phyloP scores from a whole-genome alignment of 2,888 invertebrate species.

The Clistopyga incitator region DNA sequence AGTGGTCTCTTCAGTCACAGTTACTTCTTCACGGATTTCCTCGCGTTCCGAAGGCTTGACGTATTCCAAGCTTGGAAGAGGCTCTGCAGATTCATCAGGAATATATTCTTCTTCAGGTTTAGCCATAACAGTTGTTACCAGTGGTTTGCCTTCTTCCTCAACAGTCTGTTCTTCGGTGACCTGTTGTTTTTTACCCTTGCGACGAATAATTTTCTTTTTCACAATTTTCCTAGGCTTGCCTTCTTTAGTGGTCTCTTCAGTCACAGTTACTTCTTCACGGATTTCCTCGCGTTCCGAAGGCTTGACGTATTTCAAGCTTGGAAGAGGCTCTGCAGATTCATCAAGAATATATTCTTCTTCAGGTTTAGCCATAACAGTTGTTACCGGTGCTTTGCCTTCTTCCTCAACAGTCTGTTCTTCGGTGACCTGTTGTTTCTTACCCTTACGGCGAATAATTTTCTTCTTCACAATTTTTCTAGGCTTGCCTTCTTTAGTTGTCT shows the following conservation, averaged over 20 bases:
- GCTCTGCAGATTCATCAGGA: constrained; percentile 72
- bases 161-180: constrained; percentile 76
- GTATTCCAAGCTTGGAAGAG: constrained; percentile 65
- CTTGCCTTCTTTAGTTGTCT: constrained; percentile 77
- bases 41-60: constrained; percentile 74
- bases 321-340: constrained; percentile 82
- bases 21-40: constrained; percentile 81
- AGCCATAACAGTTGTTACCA: constrained; percentile 28
- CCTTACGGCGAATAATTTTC: constrained; percentile 77
- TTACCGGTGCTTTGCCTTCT: constrained; percentile 79
- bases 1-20: constrained; percentile 82
- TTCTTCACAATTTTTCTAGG: constrained; percentile 78
- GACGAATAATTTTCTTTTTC: constrained; percentile 67
- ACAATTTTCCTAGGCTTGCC: constrained; percentile 75
- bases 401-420: constrained; percentile 76
- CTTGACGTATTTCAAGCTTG: constrained; percentile 80
- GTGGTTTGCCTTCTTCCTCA: constrained; percentile 64
- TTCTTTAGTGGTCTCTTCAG: constrained; percentile 72
- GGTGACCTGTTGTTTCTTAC: constrained; percentile 71
- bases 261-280: constrained; percentile 77
- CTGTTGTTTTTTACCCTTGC: constrained; percentile 75
- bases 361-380: constrained; percentile 80
- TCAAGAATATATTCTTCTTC: constrained; percentile 78
- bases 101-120: constrained; percentile 67
- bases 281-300: constrained; percentile 76